phyloP scores from a whole-genome alignment of 2,888 invertebrate species.

The Andrena dorsata region DNA sequence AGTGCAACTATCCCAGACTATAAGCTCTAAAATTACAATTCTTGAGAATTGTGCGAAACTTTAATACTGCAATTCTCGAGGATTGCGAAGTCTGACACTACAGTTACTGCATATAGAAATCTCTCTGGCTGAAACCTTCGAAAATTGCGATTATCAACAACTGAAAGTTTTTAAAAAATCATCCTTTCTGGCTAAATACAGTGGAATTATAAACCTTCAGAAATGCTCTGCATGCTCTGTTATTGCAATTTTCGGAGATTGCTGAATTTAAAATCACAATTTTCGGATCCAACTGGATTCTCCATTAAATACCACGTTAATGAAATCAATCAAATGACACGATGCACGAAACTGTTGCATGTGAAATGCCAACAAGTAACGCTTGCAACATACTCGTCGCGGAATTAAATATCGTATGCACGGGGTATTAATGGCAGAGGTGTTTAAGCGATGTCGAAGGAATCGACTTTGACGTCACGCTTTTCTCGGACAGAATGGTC shows the following conservation, averaged over 20 bases:
- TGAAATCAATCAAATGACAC: not conserved
- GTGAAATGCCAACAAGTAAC: constrained; percentile 37
- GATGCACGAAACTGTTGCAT: constrained; percentile 16
- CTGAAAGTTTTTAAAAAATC: not conserved
- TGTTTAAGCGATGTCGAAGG: constrained; percentile 42
- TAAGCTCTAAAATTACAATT: not conserved
- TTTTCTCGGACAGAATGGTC: constrained; percentile 55
- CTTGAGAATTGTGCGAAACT: not conserved
- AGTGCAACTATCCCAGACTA: not conserved
- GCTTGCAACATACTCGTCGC: not conserved
- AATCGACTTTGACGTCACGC: constrained; percentile 60
- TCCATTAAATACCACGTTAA: not conserved
- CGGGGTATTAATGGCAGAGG: constrained; percentile 14
- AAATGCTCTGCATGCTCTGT: not conserved
- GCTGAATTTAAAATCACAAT: not conserved
- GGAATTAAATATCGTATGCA: constrained; percentile 26
- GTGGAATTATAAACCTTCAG: not conserved
- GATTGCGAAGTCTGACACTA: not conserved
- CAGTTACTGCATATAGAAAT: not conserved
- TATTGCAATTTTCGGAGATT: not conserved
- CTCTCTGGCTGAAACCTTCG: not conserved
- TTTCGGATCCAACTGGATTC: not conserved
- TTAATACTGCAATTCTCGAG: not conserved
- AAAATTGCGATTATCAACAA: not conserved
- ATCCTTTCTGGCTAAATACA: too few relatives aligned